phyloP scores from a whole-genome alignment of 2,113 vertebrate species.

The Caloenas nicobarica region DNA sequence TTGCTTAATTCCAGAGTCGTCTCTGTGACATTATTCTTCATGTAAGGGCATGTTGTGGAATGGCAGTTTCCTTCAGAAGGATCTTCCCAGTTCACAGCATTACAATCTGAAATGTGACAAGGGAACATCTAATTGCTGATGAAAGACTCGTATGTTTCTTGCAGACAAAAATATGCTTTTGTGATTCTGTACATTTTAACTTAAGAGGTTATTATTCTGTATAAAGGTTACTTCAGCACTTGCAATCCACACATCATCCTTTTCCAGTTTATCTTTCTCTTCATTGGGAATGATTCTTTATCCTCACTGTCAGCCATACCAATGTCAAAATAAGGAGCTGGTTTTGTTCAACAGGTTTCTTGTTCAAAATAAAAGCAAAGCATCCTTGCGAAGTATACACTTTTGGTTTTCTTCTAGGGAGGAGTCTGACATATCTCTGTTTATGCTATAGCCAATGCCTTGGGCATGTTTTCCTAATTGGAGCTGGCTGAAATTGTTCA shows the following conservation, averaged over 20 bases:
- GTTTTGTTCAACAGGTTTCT: neutral
- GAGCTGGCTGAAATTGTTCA: neutral
- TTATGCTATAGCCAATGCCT: neutral
- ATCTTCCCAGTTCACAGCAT: neutral
- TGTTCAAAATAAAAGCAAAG: neutral
- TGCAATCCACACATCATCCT: neutral
- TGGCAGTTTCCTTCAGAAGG: neutral
- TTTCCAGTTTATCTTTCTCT: neutral
- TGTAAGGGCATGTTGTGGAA: neutral
- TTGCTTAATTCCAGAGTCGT: neutral
- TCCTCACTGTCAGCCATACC: neutral
- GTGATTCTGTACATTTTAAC: neutral
- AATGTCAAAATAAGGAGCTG: neutral
- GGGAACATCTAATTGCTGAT: neutral
- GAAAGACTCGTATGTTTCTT: neutral
- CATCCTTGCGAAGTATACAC: neutral
- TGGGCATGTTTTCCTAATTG: slow-evolving; percentile 41
- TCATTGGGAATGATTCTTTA: neutral
- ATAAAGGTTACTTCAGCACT: neutral
- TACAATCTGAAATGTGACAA: neutral
- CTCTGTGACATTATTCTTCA: neutral
- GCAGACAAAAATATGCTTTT: neutral
- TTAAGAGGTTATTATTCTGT: neutral
- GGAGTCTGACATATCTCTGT: neutral
- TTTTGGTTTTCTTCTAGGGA: neutral